Conservation (phyloP, 2,888 invertebrate species). For the Ischnura elegans region DNA sequence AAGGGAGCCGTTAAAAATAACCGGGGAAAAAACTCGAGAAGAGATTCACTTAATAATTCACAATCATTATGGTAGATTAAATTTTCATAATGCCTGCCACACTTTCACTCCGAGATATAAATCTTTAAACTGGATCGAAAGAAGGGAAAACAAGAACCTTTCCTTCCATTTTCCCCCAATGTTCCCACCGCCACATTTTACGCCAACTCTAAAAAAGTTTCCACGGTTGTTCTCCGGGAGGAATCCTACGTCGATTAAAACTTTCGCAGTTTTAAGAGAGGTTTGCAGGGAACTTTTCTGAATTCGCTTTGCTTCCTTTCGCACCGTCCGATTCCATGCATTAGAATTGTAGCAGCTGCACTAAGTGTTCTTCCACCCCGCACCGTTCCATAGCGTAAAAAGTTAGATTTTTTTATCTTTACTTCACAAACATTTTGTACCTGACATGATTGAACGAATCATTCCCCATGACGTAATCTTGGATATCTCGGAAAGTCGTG, state of each 20-base stretch:
- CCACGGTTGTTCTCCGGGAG: background rate
- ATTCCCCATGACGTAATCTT: too few relatives aligned
- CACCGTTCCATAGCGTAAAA: too few relatives aligned
- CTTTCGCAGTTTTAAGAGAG: background rate
- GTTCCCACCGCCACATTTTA: background rate
- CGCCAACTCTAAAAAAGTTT: background rate
- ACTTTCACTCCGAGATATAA: background rate
- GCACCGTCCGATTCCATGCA: background rate
- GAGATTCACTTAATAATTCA: background rate
- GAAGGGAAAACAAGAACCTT: background rate
- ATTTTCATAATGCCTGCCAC: background rate
- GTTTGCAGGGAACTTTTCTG: background rate
- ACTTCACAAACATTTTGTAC: too few relatives aligned
- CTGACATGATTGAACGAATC: too few relatives aligned
- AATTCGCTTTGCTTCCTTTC: background rate
- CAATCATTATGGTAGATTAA: background rate
- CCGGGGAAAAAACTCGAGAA: background rate
- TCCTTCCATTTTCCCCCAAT: background rate
- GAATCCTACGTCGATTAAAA: background rate
- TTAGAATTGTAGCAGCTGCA: background rate
- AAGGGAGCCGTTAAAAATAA: background rate
- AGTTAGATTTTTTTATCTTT: too few relatives aligned
- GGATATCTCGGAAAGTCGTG: too few relatives aligned
- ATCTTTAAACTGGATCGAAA: background rate
- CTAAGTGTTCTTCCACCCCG: background rate